Percentiles rank a stretch among this genome's conserved stretches.
phyloP scores from a whole-genome alignment of 2,888 invertebrate genomes.

The Tachystola acroxantha region DNA sequence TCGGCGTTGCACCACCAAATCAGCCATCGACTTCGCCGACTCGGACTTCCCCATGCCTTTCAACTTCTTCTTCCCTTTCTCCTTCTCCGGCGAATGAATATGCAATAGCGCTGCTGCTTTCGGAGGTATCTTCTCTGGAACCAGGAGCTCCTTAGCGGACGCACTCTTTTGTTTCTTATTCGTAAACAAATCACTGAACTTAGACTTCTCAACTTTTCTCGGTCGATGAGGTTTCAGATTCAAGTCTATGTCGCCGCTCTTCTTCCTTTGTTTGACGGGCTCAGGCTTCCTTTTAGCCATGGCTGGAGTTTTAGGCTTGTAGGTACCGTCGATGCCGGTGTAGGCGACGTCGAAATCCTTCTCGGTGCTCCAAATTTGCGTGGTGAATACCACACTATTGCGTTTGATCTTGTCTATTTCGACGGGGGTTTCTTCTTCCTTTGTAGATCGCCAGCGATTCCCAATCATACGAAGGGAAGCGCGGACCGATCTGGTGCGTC shows the following conservation, averaged over 20 bases:
- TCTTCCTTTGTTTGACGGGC: slow-evolving; percentile 46
- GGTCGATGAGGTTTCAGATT: slow-evolving; percentile 56
- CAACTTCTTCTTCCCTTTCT: slow-evolving; percentile 55
- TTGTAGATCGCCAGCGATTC: slow-evolving; percentile 76
- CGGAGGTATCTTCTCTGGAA: slow-evolving; percentile 76
- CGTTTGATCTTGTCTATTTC: slow-evolving; percentile 51
- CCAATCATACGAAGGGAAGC: slow-evolving; percentile 83
- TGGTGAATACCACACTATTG: slow-evolving; percentile 53
- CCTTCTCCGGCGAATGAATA: slow-evolving; percentile 66
- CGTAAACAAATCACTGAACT: slow-evolving; percentile 68
- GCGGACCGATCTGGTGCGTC: slow-evolving; percentile 83
- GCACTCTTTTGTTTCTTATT: slow-evolving; percentile 67
- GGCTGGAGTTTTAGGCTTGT: slow-evolving; percentile 63
- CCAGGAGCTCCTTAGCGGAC: slow-evolving; percentile 58
- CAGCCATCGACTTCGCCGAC: slow-evolving; percentile 55
- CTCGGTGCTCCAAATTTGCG: slow-evolving; percentile 58
- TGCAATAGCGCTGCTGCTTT: slow-evolving; percentile 81
- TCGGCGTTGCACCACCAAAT: slow-evolving; percentile 42
- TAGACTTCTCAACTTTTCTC: slow-evolving; percentile 61
- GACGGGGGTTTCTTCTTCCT: slow-evolving; percentile 54
- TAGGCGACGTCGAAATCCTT: slow-evolving; percentile 64
- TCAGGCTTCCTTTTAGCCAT: slow-evolving; percentile 66
- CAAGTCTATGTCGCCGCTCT: slow-evolving; percentile 65
- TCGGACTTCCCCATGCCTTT: slow-evolving; percentile 62
- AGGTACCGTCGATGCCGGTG: slow-evolving; percentile 66